A percentile compares a stretch with the other conserved stretches of the same genome.
Conservation (phyloP, 1,140 invertebrate species). For the Proales similis region DNA sequence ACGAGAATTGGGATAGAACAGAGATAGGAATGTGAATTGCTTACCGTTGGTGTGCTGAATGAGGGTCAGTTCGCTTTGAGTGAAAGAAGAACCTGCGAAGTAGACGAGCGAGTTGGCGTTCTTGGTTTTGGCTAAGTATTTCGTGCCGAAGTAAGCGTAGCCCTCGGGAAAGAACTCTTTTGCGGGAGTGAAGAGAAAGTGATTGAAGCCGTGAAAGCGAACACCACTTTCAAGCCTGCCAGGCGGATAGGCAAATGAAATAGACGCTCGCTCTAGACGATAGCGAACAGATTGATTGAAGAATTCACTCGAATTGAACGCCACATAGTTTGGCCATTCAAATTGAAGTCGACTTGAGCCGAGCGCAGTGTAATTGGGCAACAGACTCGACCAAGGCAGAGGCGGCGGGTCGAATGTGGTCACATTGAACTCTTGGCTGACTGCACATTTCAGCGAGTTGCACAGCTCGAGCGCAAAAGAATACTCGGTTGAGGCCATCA, state of each 20-base stretch:
- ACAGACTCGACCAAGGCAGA: neutral
- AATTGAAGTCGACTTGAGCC: neutral
- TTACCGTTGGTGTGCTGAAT: neutral
- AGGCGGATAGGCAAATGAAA: conserved; percentile 17
- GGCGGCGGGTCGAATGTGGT: conserved; percentile 41
- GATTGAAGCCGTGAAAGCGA: conserved; percentile 26
- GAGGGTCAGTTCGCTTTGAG: conserved; percentile 21
- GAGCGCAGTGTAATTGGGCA: conserved; percentile 1
- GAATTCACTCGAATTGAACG: neutral
- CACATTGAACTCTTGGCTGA: conserved; percentile 43
- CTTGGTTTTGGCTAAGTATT: neutral
- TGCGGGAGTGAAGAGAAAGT: conserved; percentile 1
- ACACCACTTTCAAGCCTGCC: neutral
- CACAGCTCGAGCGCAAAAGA: conserved; percentile 46
- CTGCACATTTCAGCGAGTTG: conserved; percentile 49
- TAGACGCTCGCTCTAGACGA: neutral
- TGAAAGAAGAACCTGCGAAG: conserved; percentile 10
- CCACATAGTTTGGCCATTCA: conserved; percentile 3
- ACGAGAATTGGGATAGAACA: too few species aligned
- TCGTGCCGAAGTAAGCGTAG: conserved; percentile 18
- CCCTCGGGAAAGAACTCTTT: conserved; percentile 16
- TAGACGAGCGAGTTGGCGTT: neutral
- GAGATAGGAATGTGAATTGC: too few species aligned
- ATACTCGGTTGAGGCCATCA: conserved; percentile 45
- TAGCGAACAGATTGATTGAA: neutral